Percentiles rank a stretch among this genome's conserved stretches.
Conservation (phyloP, 2,888 invertebrate species). For the Catocala sponsa region DNA sequence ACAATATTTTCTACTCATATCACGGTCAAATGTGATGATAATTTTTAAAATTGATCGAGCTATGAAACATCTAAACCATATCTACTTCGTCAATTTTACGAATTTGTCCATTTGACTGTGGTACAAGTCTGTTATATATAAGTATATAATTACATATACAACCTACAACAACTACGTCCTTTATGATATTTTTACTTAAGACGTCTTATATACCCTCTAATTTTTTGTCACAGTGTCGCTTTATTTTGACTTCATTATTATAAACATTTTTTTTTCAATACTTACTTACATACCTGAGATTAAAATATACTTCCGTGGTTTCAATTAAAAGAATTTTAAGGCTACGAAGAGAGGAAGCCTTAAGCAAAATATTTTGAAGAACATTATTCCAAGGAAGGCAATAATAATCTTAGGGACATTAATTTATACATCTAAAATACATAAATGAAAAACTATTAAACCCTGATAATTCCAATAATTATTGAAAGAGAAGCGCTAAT, state of each 20-base stretch:
- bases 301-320: conserved; percentile 65
- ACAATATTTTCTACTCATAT: conserved; percentile 61
- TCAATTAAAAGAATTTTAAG: conserved; percentile 53
- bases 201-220: conserved; percentile 82
- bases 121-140: conserved; percentile 44
- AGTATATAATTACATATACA: conserved; percentile 56
- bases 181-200: conserved; percentile 83
- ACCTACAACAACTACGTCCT: conserved; percentile 83
- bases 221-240: conserved; percentile 87
- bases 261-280: conserved; percentile 79
- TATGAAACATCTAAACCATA: conserved; percentile 22
- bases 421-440: conserved; percentile 68
- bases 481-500: conserved; percentile 82
- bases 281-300: conserved; percentile 74
- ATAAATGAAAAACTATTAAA: conserved; percentile 79
- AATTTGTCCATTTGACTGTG: conserved; percentile 32
- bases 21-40: conserved; percentile 26
- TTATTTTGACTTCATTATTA: conserved; percentile 86
- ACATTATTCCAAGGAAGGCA: conserved; percentile 64
- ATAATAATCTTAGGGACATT: conserved; percentile 61
- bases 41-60: conserved; percentile 18
- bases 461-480: conserved; percentile 87
- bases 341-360: conserved; percentile 75
- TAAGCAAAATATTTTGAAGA: conserved; percentile 74
- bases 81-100: conserved; percentile 13